A percentile compares a stretch with the other conserved stretches of the same genome.
These are phyloP conservation scores for Pseudomugil tenellus DNA, from an alignment of 2,797 vertebrate genomes.

Conservation along the genomic window DNA sequence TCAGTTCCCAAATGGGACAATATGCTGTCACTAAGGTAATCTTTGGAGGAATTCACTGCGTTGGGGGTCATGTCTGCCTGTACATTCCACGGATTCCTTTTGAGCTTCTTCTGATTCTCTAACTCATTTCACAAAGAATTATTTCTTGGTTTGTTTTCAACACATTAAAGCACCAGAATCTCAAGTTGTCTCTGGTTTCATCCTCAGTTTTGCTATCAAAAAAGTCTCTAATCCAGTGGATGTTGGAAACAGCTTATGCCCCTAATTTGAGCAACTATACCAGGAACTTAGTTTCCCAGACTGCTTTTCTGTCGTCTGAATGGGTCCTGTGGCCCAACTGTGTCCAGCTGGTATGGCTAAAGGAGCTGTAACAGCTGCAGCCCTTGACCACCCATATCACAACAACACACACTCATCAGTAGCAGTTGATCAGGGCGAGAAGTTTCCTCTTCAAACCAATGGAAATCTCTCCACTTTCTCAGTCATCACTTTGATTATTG, in stretches of 20 bases:
- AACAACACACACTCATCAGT: slow-evolving; percentile 60
- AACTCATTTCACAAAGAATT: slow-evolving; percentile 30
- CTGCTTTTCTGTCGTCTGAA: slow-evolving; percentile 46
- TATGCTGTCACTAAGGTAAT: slow-evolving; percentile 64
- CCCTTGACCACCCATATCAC: slow-evolving; percentile 72
- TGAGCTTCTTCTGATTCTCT: slow-evolving; percentile 35
- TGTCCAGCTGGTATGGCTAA: slow-evolving; percentile 68
- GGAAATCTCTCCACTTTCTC: slow-evolving; percentile 57
- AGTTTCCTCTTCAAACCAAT: slow-evolving; percentile 58
- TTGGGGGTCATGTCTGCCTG: slow-evolving; percentile 18
- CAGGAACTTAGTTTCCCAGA: slow-evolving; percentile 40
- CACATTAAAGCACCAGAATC: slow-evolving; percentile 37
- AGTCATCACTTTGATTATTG: slow-evolving; percentile 51
- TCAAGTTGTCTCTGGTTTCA: slow-evolving; percentile 46
- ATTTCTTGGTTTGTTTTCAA: slow-evolving; percentile 59
- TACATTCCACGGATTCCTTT: slow-evolving; percentile 32
- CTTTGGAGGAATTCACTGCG: slow-evolving; percentile 40
- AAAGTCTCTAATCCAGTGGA: slow-evolving; percentile 56
- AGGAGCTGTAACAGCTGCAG: slow-evolving; percentile 69
- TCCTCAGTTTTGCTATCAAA: slow-evolving; percentile 54
- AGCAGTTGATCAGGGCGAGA: slow-evolving; percentile 64
- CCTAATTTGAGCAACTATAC: slow-evolving; percentile 53
- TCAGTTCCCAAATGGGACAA: slow-evolving; percentile 54
- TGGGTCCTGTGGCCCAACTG: slow-evolving; percentile 50
- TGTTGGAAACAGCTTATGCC: slow-evolving; percentile 51